Percentiles rank a stretch among this genome's conserved stretches.
Evolutionary conservation across 2,113 vertebrate species (phyloP).

Genomic region (Sardina pilchardus): DNA sequence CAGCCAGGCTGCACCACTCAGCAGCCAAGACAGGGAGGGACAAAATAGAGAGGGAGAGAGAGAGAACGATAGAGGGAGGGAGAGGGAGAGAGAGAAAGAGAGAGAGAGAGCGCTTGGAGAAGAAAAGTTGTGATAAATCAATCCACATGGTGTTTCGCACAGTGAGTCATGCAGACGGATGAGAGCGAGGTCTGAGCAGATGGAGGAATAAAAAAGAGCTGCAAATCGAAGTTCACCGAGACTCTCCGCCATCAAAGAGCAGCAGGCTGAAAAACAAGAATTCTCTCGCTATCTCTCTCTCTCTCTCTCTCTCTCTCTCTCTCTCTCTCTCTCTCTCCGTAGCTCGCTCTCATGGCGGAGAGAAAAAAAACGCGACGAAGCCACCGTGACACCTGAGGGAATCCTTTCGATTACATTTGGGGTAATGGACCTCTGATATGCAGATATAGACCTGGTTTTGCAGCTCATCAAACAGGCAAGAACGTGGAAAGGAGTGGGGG

Average conservation of each 20-base stretch:
- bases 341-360: neutral
- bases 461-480: conserved; percentile 4
- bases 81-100: neutral
- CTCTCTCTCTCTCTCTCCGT: neutral
- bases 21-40: conserved; percentile 27
- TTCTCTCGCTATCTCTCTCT: neutral
- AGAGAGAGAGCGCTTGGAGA: neutral
- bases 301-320: too few relatives aligned
- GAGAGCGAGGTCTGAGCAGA: conserved; percentile 20
- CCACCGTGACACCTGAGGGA: neutral
- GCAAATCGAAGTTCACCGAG: conserved; percentile 17
- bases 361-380: neutral
- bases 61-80: neutral
- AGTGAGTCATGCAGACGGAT: conserved; percentile 31
- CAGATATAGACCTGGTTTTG: conserved; percentile 1
- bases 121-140: conserved; percentile 36
- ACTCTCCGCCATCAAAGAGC: conserved; percentile 1
- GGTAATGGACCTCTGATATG: conserved; percentile 11
- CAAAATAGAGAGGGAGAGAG: neutral
- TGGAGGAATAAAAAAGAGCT: conserved; percentile 25
- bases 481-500: neutral
- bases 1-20: conserved; percentile 25
- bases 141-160: conserved; percentile 39
- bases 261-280: neutral
- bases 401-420: neutral